Base-by-base conservation (phyloP, 1,140 invertebrate genomes). In the Conopomorpha cramerella region DNA sequence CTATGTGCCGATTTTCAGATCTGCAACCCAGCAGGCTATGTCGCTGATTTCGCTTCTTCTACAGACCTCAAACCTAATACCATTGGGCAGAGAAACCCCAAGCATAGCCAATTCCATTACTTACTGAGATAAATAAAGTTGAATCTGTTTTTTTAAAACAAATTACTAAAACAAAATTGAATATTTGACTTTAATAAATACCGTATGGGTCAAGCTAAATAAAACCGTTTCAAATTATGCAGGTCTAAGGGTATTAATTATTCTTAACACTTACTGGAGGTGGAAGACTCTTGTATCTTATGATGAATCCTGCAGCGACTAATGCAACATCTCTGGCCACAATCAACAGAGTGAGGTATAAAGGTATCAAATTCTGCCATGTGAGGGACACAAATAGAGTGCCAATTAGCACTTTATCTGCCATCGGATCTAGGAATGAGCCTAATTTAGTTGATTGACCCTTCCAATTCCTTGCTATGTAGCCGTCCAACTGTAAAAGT, bases 341-440 rank as follows among this genome's bases (percentile, higher is more conserved):
- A 36, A 98, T 94, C 12, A 97, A 67, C 19, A 82, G 80, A 4
- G 93, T 92, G n/a, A 99, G 70, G 34, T 85, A 78, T 35, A 94
- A 77, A 58, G 96, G 95, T 59, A 99, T 90, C 8, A 97, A 68
- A 30, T 87, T 84, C 36, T 88, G 86, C 76, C 88, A 90, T 7
- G 94, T 93, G 16, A 98, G 76, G 0, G 92, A 87, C 15, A 97
- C 61, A 57, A 95, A 95, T 19, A 98, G 72, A 8, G 91, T 92
- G 8, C 86, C 91, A 42, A 99, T 87, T 3, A 99, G 79, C 11
- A 98, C 79, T 81, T 99, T 99, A 68, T 99, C 96, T n/a, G 96
- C 96, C 71, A 96, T 84, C 8, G 96, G 96, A 77, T 99, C 96
- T n/a, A 99, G 60, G 62, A 96, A 95, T 44, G 92, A 95, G 4